A percentile compares a stretch with the other conserved stretches of the same genome.
Conservation (phyloP, 2,888 invertebrate species). For the Tetragnatha montana region DNA sequence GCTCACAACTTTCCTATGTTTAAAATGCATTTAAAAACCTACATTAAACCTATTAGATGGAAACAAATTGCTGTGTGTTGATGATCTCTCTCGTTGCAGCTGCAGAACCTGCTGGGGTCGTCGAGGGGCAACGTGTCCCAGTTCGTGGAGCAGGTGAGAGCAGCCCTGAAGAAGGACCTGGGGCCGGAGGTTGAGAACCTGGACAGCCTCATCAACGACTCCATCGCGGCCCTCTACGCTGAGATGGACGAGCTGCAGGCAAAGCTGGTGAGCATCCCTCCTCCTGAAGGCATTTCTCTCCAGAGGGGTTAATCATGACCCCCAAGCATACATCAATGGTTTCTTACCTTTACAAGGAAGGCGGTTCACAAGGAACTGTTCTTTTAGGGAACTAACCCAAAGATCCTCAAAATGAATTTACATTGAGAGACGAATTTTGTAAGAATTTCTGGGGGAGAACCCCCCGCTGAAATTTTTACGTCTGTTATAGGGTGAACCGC, state of each 20-base stretch:
- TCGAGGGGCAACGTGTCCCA: conserved; percentile 46
- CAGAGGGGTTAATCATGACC: not conserved
- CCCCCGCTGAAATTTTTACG: too few species aligned
- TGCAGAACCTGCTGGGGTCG: conserved; percentile 46
- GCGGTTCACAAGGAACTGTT: too few species aligned
- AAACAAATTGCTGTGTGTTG: too few species aligned
- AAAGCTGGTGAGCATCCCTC: conserved; percentile 50
- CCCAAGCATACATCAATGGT: not conserved
- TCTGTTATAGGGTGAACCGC: too few species aligned
- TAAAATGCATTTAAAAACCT: too few species aligned
- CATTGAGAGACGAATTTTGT: too few species aligned
- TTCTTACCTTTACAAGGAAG: too few species aligned
- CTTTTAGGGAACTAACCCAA: too few species aligned
- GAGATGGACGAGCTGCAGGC: conserved; percentile 58
- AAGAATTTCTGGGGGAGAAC: too few species aligned
- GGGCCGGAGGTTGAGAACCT: conserved; percentile 19
- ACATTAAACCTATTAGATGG: too few species aligned
- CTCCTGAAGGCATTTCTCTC: not conserved
- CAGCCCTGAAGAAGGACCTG: conserved; percentile 50
- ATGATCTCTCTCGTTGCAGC: conserved; percentile 21
- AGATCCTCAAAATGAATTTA: too few species aligned
- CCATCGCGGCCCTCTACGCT: conserved; percentile 40
- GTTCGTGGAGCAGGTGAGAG: conserved; percentile 42
- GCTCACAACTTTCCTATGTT: too few species aligned
- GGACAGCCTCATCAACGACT: conserved; percentile 32